A percentile compares a stretch with the other conserved stretches of the same genome.
phyloP scores from a whole-genome alignment of 2,797 vertebrate genomes.

The Paedocypris micromegethes region DNA sequence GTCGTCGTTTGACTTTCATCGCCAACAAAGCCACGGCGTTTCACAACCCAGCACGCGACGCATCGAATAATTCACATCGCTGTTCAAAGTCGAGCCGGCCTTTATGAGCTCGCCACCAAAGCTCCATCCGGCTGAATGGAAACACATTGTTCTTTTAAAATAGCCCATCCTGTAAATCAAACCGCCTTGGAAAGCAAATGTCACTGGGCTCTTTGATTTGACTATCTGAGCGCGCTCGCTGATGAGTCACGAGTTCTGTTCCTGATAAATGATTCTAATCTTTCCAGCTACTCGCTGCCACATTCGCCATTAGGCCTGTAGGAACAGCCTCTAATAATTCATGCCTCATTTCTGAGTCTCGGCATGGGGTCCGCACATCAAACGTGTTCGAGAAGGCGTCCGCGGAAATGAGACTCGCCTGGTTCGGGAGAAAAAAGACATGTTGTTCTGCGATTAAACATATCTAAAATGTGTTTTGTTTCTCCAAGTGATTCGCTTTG shows the following conservation, averaged over 20 bases:
- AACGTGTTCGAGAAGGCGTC: background rate
- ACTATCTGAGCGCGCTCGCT: constrained; percentile 50
- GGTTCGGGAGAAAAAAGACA: no score
- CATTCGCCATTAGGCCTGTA: constrained; percentile 34
- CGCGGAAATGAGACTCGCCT: background rate
- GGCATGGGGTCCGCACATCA: constrained; percentile 8
- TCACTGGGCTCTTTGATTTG: constrained; percentile 51
- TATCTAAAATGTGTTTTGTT: no score
- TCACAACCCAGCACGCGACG: constrained; percentile 26
- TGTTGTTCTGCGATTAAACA: no score
- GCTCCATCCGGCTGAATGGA: constrained; percentile 26
- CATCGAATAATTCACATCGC: constrained; percentile 30
- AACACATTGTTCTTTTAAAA: constrained; percentile 34
- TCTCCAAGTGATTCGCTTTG: no score
- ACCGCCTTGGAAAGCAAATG: constrained; percentile 27
- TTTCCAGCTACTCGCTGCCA: constrained; percentile 38
- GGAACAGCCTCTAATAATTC: constrained; percentile 44
- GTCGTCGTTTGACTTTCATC: constrained; percentile 4
- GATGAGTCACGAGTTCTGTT: constrained; percentile 50
- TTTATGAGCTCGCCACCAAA: constrained; percentile 35
- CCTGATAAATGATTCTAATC: constrained; percentile 58
- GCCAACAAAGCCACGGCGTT: background rate
- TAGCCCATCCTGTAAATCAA: constrained; percentile 33
- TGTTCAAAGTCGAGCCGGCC: constrained; percentile 27
- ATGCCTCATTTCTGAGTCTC: constrained; percentile 22